Evolutionary conservation across 2,113 vertebrate species (phyloP).

Genomic region (Cardinalis cardinalis): DNA sequence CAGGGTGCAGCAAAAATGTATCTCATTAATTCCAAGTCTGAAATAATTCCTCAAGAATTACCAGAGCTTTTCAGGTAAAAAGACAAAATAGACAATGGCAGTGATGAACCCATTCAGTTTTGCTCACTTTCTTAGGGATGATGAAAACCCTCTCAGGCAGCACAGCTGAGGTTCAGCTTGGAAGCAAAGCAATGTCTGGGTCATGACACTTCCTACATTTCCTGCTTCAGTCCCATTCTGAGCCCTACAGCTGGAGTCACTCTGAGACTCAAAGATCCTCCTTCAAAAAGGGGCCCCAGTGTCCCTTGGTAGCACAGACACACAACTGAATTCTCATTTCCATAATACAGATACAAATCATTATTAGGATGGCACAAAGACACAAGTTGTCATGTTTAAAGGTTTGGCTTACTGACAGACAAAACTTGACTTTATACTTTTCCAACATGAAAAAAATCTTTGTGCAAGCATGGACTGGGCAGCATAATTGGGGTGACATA

Average conservation of each 20-base stretch:
- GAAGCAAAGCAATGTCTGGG: not conserved
- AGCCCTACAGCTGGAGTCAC: not conserved
- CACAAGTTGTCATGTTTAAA: not conserved
- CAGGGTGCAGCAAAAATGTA: fast-evolving
- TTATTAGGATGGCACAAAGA: not conserved
- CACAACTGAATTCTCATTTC: not conserved
- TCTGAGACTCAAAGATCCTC: not conserved
- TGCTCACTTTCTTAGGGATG: not conserved
- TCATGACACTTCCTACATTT: not conserved
- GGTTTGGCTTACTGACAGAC: not conserved
- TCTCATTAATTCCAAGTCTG: not conserved
- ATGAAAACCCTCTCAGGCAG: not conserved
- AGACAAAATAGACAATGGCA: not conserved
- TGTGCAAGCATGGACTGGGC: too few species aligned
- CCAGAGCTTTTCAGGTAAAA: not conserved
- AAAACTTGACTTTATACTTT: not conserved
- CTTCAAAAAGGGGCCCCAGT: not conserved
- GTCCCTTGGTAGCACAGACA: not conserved
- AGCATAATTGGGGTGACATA: too few species aligned
- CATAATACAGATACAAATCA: not conserved
- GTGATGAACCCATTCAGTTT: not conserved
- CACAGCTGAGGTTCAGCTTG: not conserved
- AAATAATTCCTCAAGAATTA: constrained; percentile 4
- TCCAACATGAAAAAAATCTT: not conserved
- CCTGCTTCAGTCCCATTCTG: not conserved